A percentile compares a stretch with the other conserved stretches of the same genome.
Evolutionary conservation across 2,888 invertebrate genomes (phyloP).

Genomic region (Cylloceria caligata): DNA sequence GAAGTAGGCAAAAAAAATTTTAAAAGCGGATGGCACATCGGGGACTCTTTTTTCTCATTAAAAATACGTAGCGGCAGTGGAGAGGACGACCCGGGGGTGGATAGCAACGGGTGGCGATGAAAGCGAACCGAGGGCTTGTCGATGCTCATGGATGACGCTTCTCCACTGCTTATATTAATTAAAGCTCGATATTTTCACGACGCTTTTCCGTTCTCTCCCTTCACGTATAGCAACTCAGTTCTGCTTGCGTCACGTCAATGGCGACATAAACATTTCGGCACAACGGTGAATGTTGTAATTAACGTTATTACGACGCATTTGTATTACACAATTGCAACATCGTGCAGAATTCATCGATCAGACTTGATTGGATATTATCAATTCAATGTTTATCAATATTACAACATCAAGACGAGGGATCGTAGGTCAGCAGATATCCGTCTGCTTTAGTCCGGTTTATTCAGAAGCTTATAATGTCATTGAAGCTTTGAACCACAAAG

Average conservation of each 20-base stretch:
- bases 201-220: neutral
- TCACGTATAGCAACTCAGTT: conserved; percentile 3
- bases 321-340: neutral
- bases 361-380: no score
- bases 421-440: no score
- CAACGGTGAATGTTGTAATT: neutral
- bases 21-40: conserved; percentile 32
- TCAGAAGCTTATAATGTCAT: no score
- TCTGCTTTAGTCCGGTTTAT: no score
- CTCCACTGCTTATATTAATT: conserved; percentile 58
- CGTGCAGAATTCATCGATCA: neutral
- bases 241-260: neutral
- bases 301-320: neutral
- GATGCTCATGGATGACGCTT: conserved; percentile 18
- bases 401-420: no score
- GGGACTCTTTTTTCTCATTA: conserved; percentile 61
- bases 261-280: neutral
- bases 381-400: no score
- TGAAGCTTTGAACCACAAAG: no score
- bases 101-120: conserved; percentile 46
- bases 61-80: conserved; percentile 51
- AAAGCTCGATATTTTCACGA: conserved; percentile 55
- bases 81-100: conserved; percentile 20
- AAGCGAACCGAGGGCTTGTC: conserved; percentile 50
- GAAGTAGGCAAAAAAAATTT: conserved; percentile 31